Base-by-base conservation (phyloP, 64 coral and sea anemone genomes). In the Dendrophyllia cribrosa region DNA sequence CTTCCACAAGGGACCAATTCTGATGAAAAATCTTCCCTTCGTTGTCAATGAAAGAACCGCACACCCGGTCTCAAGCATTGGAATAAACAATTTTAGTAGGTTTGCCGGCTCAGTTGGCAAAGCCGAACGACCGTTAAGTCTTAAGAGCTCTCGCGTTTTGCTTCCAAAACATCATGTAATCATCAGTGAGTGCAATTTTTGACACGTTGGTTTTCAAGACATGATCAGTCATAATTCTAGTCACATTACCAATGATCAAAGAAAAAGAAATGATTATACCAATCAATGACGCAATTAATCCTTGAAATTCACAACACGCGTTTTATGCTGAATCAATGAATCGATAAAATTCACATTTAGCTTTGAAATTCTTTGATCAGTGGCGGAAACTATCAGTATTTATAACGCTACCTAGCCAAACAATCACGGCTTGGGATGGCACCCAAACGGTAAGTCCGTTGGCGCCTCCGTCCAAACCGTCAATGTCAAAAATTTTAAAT, bases 371-470 rank as follows among this genome's bases (percentile, higher is more conserved):
- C 20, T 83, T 26, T 44, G 53, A 62, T 83, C 59, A 43, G 79
- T 83, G 13, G 59, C 79, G 3, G 59, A 25, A 62, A 83, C 21
- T 16, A 58, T 20, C 20, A 13, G 77, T 59, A 59, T 81, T 23
- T 5, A 81, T 60, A 58, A 59, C 56, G 59, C 17, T 43, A 12
- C 79, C 59, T 0, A 64, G 26, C 53, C 25, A 83, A 44, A 44
- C 11, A 2, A 83, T 83, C 43, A 58, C n/a, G n/a, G n/a, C 14
- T 15, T 48, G 45, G 16, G 11, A 4, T 11, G 76, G 48, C 6
- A 88, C 75, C 85, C 92, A 82, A 2, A 73, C 91, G 6, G 45
- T 24, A 13, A 67, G 53, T 51, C 46, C 58, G 73, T 61, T 59
- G 20, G 11, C 7, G 15, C 75, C 75, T 21, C 46, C 88, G 3